Base-by-base conservation (phyloP, 2,113 vertebrate species). In the Syngnathoides biaculeatus region DNA sequence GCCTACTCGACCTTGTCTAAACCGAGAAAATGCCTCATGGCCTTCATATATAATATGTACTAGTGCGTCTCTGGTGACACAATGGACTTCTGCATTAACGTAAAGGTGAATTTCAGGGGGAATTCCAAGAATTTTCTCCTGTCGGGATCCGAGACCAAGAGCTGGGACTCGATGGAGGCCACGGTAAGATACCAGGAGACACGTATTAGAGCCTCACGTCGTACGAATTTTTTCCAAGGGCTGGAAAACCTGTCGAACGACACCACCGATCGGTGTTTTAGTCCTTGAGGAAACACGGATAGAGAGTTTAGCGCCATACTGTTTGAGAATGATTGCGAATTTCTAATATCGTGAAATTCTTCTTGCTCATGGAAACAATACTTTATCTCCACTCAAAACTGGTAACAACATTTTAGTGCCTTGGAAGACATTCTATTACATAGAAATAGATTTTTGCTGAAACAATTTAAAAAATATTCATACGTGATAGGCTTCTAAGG, bases 131-230 rank as follows among this genome's bases (percentile, higher is more conserved):
- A 88, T 85, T 90, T 92, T 56, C 84, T 96, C 47, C 90, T 98
- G 76, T 94, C 95, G 0, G 93, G 95, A 81, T 91, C 94, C 14
- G 90, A 90, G 79, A 93, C 84, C 74, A 95, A 94, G 82, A 93
- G 94, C 50, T 98, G 96, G 96, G 94, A 94, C 67, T 94, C 95
- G 39, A 91, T 98, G 75, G 96, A 98, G 90, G 95, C 94, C 79
- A 96, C 94, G 96, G 95, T 97, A 83, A 96, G 94, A 8, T 50
- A 20, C 20, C 64, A 47, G 19, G 4, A 57, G 26, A 57, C 24
- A 57, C 27, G 15, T 57, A 30, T 35, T 27, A 27, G 22, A 3
- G 5, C 47, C 6, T 35, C 3, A 35, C 30, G 30, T 35, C 30
- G 30, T 35, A 35, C 30, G 30, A 35, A 35, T 35, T 35, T 35